A percentile compares a stretch with the other conserved stretches of the same genome.
These are phyloP conservation scores for Malurus elegans DNA, from an alignment of 2,113 vertebrate genomes.

Conservation along the genomic window DNA sequence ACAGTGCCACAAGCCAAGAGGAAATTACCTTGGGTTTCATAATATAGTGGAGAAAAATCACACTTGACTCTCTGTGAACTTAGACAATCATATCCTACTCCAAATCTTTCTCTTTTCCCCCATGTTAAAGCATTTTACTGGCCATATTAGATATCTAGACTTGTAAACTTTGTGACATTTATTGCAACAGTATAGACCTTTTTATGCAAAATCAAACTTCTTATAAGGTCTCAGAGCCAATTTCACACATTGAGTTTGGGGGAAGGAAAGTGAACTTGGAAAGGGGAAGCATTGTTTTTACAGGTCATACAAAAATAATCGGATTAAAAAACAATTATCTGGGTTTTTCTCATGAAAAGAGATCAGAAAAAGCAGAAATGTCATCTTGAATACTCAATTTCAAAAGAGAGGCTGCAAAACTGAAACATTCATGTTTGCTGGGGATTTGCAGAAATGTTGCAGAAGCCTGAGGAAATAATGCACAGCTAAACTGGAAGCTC, in stretches of 20 bases:
- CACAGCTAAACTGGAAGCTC: background rate
- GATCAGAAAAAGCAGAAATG: background rate
- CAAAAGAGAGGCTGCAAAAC: background rate
- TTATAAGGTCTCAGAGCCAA: background rate
- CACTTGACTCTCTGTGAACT: background rate
- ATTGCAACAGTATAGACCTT: background rate
- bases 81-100: background rate
- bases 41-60: background rate
- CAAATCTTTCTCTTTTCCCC: background rate
- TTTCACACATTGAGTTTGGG: background rate
- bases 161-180: background rate
- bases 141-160: background rate
- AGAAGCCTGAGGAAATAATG: background rate
- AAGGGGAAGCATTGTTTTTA: background rate
- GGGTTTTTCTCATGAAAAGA: background rate
- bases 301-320: background rate
- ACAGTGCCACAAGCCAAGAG: background rate
- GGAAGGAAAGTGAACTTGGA: background rate
- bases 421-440: background rate
- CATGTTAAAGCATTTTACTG: background rate
- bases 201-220: background rate
- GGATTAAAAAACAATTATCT: background rate
- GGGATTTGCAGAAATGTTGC: background rate
- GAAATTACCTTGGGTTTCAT: background rate
- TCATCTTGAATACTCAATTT: background rate